Evolutionary conservation across 1,140 invertebrate genomes (phyloP).

Genomic region (Drosophila busckii): DNA sequence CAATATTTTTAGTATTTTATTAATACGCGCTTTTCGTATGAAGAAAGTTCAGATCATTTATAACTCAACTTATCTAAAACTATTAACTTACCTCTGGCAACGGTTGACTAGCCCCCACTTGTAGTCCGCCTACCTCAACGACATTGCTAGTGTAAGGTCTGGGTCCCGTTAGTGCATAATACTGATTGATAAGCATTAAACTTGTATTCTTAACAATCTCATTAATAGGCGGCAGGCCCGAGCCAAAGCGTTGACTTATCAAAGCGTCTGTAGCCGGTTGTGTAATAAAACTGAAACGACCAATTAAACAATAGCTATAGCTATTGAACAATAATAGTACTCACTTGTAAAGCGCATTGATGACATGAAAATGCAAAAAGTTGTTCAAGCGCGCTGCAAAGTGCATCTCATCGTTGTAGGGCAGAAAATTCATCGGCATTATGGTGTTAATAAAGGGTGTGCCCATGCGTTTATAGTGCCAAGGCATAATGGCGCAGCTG

Average conservation of each 20-base stretch:
- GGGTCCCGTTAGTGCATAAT: conserved; percentile 80
- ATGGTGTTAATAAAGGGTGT: conserved; percentile 81
- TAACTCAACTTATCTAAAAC: not conserved
- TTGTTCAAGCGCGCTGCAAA: conserved; percentile 82
- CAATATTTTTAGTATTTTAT: too few species aligned
- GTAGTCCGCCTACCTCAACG: conserved; percentile 82
- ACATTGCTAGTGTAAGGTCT: conserved; percentile 80
- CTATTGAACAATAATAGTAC: conserved; percentile 33
- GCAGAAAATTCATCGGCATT: conserved; percentile 80
- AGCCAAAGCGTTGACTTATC: conserved; percentile 81
- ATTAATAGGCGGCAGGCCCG: conserved; percentile 80
- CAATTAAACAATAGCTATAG: conserved; percentile 26
- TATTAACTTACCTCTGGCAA: conserved; percentile 78
- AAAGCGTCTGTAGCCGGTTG: conserved; percentile 81
- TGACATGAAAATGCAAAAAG: conserved; percentile 64
- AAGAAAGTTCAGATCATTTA: too few species aligned
- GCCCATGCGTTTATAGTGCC: conserved; percentile 81
- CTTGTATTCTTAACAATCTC: conserved; percentile 81
- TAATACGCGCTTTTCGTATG: too few species aligned
- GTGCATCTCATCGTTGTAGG: conserved; percentile 80
- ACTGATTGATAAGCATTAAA: conserved; percentile 82
- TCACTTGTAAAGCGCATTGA: conserved; percentile 79
- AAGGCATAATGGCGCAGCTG: conserved; percentile 82
- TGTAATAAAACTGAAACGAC: conserved; percentile 64
- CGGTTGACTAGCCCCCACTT: conserved; percentile 77